Base-by-base conservation (phyloP, 2,797 vertebrate species). In the Xerus rutilus region DNA sequence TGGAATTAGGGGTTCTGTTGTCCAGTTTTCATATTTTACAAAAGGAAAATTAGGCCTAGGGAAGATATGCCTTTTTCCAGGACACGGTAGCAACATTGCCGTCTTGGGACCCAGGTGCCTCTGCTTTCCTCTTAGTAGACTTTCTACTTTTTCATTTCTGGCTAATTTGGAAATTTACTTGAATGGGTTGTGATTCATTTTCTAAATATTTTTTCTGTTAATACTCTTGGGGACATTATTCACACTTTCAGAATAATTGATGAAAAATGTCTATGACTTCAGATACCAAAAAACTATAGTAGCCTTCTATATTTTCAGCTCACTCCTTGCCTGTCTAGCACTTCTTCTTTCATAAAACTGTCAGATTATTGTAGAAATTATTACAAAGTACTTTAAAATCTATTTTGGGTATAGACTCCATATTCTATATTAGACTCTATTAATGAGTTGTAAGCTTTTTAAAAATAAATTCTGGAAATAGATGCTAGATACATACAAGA, bases 141-240 rank as follows among this genome's bases (percentile, higher is more conserved):
- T 89, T 74, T 96, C 35, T 88, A 43, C 8, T 32, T 12, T 35
- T 91, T 77, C 15, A 74, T 76, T 96, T 20, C 52, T 21, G 25
- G 43, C 18, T 92, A 52, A 65, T 93, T 82, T 83, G n/a, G 72
- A 94, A 96, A 90, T 72, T 91, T 85, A 3, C 81, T 93, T 93
- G 91, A 32, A 96, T 84, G 83, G 43, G 65, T 8, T 76, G 47
- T 92, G 87, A 88, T 83, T 97, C 65, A 11, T 86, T 92, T 91
- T 89, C 64, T 92, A 93, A 96, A 79, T 87, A 91, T 93, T 93
- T 96, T 39, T 69, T 91, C 67, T 88, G 28, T 88, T 88, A 94
- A 85, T 74, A 64, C 35, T 67, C 89, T 67, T 86, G 77, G 76
- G 85, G 78, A 88, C 77, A 83, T 78, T 89, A 88, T 78, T 91